phyloP scores from a whole-genome alignment of 2,888 invertebrate species.

The Tetramorium bicarinatum region DNA sequence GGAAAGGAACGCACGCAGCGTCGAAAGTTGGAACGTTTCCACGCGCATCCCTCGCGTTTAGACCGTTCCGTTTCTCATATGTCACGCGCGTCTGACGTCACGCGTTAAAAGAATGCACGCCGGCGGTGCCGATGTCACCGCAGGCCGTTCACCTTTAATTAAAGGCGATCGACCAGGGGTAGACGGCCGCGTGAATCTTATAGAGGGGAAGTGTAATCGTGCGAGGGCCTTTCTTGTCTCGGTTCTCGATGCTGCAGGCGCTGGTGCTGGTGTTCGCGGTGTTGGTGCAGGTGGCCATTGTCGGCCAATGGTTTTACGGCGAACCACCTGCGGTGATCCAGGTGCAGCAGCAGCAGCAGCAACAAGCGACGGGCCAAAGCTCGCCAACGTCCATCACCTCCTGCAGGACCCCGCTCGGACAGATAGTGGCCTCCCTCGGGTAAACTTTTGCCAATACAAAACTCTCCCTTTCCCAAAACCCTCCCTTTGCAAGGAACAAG shows the following conservation, averaged over 20 bases:
- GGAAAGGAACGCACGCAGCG: too few relatives aligned
- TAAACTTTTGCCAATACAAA: slow-evolving; percentile 70
- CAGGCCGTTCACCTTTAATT: slow-evolving; percentile 50
- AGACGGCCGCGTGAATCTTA: slow-evolving; percentile 43
- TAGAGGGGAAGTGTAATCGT: slow-evolving; percentile 48
- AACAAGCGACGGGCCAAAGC: slow-evolving; percentile 65
- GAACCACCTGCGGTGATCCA: slow-evolving; percentile 89
- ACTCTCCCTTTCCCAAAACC: not conserved
- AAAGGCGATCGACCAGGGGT: slow-evolving; percentile 49
- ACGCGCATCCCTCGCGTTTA: not conserved
- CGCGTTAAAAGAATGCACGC: slow-evolving; percentile 23
- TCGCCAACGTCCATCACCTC: slow-evolving; percentile 73
- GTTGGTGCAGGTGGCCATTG: slow-evolving; percentile 95
- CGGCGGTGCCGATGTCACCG: slow-evolving; percentile 32
- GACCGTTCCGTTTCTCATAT: not conserved
- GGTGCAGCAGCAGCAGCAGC: slow-evolving; percentile 67
- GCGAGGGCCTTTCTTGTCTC: slow-evolving; percentile 36
- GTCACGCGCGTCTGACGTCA: slow-evolving; percentile 29
- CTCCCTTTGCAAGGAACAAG: not conserved
- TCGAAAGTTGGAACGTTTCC: not conserved
- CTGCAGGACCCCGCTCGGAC: slow-evolving; percentile 84
- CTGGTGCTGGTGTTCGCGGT: slow-evolving; percentile 96
- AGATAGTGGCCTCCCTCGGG: slow-evolving; percentile 84
- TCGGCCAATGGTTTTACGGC: slow-evolving; percentile 94
- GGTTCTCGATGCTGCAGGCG: slow-evolving; percentile 81